phyloP scores from a whole-genome alignment of 2,113 vertebrate species.

The Ochotona curzoniae region DNA sequence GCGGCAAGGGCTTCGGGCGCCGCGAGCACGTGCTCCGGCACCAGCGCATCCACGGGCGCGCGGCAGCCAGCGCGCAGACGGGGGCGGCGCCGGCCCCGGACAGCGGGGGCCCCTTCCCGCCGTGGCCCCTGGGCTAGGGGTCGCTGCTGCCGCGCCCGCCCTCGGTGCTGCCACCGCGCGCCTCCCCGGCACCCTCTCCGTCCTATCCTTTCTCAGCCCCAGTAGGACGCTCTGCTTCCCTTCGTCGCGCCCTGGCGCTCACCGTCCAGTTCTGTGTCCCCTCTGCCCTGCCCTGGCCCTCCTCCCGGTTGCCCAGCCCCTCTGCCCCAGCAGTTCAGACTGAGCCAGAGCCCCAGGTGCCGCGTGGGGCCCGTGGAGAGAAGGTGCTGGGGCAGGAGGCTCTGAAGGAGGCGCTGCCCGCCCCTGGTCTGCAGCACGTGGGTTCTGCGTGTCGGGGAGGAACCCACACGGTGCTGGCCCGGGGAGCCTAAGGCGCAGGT shows the following conservation, averaged over 20 bases:
- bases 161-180: no score
- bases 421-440: no score
- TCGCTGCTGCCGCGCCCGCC: no score
- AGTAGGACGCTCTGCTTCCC: rapidly evolving
- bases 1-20: constrained; percentile 78
- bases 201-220: no score
- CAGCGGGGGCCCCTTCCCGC: constrained; percentile 44
- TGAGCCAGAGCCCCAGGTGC: no score
- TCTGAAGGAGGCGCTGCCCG: background rate
- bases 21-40: constrained; percentile 79
- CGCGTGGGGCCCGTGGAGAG: no score
- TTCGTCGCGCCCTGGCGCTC: background rate
- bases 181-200: rapidly evolving
- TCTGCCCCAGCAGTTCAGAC: no score
- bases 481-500: rapidly evolving
- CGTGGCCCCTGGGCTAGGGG: constrained; percentile 67
- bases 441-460: no score
- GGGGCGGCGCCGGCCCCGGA: rapidly evolving
- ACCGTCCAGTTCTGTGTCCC: background rate
- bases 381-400: background rate
- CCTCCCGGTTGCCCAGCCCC: background rate
- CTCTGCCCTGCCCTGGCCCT: background rate
- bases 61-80: background rate
- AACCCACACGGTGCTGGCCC: background rate
- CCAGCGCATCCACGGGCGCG: constrained; percentile 77